Evolutionary conservation across 2,113 vertebrate species (phyloP), one percentile per base, ranked within the genome.

Genomic region (Thamnaconus septentrionalis): DNA sequence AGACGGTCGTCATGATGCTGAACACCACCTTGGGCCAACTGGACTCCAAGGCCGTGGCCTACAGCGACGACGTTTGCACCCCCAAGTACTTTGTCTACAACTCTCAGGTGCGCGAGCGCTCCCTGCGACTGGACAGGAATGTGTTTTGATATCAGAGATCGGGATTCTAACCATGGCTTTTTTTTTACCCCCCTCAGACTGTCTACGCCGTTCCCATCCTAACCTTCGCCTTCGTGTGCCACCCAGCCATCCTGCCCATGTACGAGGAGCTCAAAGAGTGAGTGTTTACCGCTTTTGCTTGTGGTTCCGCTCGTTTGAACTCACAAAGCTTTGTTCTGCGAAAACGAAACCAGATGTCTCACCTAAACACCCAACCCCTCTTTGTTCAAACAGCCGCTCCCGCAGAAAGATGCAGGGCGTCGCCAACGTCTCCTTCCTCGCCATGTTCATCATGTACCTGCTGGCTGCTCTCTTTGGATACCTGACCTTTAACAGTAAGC

Each of bases 381-480:
- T 31, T 9, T 61, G 0, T 10, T 54, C 18, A 3, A 61, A 58
- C 67, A 99, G 97, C 68, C 96, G 96, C 44, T 98, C 94, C 78
- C 94, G 94, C 47, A 92, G 66, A 79, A 96, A 92, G 87, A 99
- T 99, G 97, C 97, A 98, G 93, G 91, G 86, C 0, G 97, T 98
- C 41, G 98, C 97, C 73, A 97, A 98, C 7, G 93, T 98, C 11
- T 99, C 97, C 51, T 98, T 99, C 81, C 90, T 98, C 75, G 90
- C 95, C 64, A 99, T 98, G 95, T 98, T 98, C 87, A 78, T 98
- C 79, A 98, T 96, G 97, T 99, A 99, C 74, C 92, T 99, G 69
- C 78, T 98, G 85, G 96, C 97, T 46, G 97, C 97, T 54, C 93
- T 99, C 55, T 99, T 98, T 3, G 97, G 97, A 85, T 99, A 99